phyloP scores from a whole-genome alignment of 2,888 invertebrate species.

The Limnephilus auricula region DNA sequence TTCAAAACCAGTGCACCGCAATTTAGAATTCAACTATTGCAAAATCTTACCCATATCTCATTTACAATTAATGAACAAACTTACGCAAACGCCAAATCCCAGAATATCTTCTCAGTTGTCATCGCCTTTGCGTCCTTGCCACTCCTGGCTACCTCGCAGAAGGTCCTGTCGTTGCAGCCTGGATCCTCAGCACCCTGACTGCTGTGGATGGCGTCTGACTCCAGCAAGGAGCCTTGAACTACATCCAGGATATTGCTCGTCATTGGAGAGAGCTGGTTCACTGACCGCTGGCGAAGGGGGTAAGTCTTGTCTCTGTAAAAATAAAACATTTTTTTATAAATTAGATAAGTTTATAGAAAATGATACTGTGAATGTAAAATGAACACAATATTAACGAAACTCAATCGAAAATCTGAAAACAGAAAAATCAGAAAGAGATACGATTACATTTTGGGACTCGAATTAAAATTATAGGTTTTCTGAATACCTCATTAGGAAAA shows the following conservation, averaged over 20 bases:
- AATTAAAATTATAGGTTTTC: no score
- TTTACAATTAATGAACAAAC: neutral
- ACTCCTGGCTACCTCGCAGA: constrained; percentile 67
- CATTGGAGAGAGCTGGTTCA: constrained; percentile 40
- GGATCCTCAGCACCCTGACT: constrained; percentile 65
- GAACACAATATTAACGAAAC: no score
- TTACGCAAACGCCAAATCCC: constrained; percentile 68
- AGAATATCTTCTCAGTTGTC: constrained; percentile 67
- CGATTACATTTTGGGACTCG: no score
- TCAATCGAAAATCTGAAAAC: no score
- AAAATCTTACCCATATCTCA: no score
- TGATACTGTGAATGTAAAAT: no score
- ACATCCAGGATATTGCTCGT: constrained; percentile 46
- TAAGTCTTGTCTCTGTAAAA: constrained; percentile 58
- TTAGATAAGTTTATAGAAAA: neutral
- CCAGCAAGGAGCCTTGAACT: constrained; percentile 66
- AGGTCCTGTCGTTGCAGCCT: constrained; percentile 68
- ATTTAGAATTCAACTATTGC: no score
- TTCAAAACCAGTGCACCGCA: no score
- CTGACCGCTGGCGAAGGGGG: constrained; percentile 63
- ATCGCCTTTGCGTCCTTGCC: constrained; percentile 63
- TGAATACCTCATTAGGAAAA: no score
- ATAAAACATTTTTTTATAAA: neutral
- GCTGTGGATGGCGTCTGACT: constrained; percentile 67
- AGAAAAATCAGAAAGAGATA: no score